Evolutionary conservation across 2,797 vertebrate species (phyloP), one percentile per base, ranked within the genome.

Genomic region (Brotula barbata): DNA sequence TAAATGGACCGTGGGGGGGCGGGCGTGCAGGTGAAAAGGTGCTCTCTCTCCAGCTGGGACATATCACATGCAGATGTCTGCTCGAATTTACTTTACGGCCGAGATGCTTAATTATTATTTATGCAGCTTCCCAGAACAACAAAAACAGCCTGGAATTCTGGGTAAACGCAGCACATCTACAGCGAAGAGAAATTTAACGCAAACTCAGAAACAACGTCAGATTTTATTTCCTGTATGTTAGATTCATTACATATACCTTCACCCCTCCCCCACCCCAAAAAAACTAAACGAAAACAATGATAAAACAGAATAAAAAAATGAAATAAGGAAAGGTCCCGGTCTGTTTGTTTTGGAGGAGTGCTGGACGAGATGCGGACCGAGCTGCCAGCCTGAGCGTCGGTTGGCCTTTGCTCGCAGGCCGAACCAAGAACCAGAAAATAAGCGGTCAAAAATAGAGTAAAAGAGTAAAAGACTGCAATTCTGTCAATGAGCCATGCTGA

Each of bases 401-500:
- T 43, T 12, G 20, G 49, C 20, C 64, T 41, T 71, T 58, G 23
- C 50, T 43, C 65, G 64, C 63, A 59, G 64, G 22, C 22, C 58
- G 52, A 31, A 74, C 75, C 68, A 70, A 71, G 41, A 52, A 75
- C 57, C 64, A 75, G 68, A 73, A 84, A 83, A 84, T 86, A 70
- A 80, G 77, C 74, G 22, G 44, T 68, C 66, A 21, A 46, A 81
- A 85, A 87, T 83, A 85, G 64, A 73, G 77, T 34, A 69, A 69
- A 76, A 85, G 64, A 73, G 77, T 34, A 69, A 69, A 76, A 59
- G 47, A 71, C 69, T 84, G 83, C 78, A 82, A 77, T 84, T 79
- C 73, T 68, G 79, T 77, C 84, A 83, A 84, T 85, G 85, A 81
- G 80, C 77, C 77, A 47, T 84, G 80, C 77, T 75, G 63, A 71